These are phyloP conservation scores for Hypothenemus hampei DNA, from an alignment of 1,140 invertebrate species.

Conservation along the genomic window DNA sequence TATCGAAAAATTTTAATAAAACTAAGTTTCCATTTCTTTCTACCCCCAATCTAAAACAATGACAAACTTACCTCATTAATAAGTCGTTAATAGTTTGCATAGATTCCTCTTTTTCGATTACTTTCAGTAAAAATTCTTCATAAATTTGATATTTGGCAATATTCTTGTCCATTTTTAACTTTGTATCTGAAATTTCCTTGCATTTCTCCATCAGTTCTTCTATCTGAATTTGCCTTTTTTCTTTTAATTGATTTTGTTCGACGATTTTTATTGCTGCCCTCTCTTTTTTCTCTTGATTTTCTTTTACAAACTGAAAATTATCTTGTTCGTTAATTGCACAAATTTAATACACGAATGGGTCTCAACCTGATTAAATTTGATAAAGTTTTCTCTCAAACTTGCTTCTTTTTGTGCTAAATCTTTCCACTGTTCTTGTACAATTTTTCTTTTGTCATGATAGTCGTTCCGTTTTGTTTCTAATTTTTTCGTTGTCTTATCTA, in stretches of 20 bases:
- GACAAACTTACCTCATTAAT: slow-evolving; percentile 17
- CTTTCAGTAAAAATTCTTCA: slow-evolving; percentile 15
- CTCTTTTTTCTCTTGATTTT: slow-evolving; percentile 30
- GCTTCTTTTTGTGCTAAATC: slow-evolving; percentile 23
- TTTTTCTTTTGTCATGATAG: slow-evolving; percentile 10
- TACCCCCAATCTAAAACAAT: too few relatives aligned
- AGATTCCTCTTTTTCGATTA: slow-evolving; percentile 11
- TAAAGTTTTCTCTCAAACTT: slow-evolving; percentile 21
- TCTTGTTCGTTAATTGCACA: not conserved
- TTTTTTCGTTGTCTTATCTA: slow-evolving; percentile 16
- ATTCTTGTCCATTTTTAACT: slow-evolving; percentile 20
- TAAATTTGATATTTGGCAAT: slow-evolving; percentile 19
- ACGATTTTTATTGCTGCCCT: slow-evolving; percentile 20
- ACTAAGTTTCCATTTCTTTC: too few relatives aligned
- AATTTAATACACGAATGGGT: not conserved
- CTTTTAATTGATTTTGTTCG: slow-evolving; percentile 13
- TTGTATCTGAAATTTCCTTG: slow-evolving; percentile 14
- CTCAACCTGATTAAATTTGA: slow-evolving; percentile 22
- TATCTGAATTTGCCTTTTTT: slow-evolving; percentile 6
- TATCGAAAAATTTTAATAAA: too few relatives aligned
- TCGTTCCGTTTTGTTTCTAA: slow-evolving; percentile 11
- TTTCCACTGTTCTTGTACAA: slow-evolving; percentile 21
- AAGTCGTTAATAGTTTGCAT: slow-evolving; percentile 16
- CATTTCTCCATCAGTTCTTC: slow-evolving; percentile 14
- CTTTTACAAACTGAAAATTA: slow-evolving; percentile 25